Base-by-base conservation (phyloP, 2,888 invertebrate genomes). In the Drosophila emarginata region DNA sequence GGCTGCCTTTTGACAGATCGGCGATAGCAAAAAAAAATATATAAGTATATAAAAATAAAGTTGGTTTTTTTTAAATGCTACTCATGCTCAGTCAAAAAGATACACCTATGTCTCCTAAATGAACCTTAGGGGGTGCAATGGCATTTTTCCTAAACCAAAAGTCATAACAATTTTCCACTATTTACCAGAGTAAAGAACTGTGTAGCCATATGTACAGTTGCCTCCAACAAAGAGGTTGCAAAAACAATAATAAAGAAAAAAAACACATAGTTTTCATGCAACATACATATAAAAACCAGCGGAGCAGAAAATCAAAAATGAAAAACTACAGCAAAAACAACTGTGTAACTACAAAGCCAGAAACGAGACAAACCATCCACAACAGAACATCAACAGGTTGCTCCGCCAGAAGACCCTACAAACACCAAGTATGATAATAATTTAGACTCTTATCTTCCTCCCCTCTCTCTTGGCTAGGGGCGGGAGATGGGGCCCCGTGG, bases 231-330 rank as follows among this genome's bases (percentile, higher is more conserved):
- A 62, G 40, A 67, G 61, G 56, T 72, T 67, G 63, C 57, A 37
- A 51, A 56, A 56, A 51, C 9, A 32, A 32, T 32, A 7, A 32
- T 32, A 32, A 32, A 32, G 32, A 32, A 32, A 9, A 45, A 18
- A 45, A 45, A 45, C 26, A 53, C 61, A 73, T 65, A 68, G 67
- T 54, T 60, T 56, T 54, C 80, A 74, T 79, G 79, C 75, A 72
- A 77, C 59, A 66, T 72, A 63, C 60, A 64, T 39, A 45, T 69
- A 62, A 85, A 81, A 88, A 73, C 78, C 91, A 91, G 61, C 91
- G 87, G 89, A 91, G 91, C 91, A 88, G 90, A 91, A 91, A 91
- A 91, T 90, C 89, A 89, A 88, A 76, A 85, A 84, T 45, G 39
- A 39, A 39, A 39, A 39, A 39, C 39, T 39, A 39, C 39, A 39